phyloP scores from a whole-genome alignment of 2,113 vertebrate species.

The Alouatta palliata region DNA sequence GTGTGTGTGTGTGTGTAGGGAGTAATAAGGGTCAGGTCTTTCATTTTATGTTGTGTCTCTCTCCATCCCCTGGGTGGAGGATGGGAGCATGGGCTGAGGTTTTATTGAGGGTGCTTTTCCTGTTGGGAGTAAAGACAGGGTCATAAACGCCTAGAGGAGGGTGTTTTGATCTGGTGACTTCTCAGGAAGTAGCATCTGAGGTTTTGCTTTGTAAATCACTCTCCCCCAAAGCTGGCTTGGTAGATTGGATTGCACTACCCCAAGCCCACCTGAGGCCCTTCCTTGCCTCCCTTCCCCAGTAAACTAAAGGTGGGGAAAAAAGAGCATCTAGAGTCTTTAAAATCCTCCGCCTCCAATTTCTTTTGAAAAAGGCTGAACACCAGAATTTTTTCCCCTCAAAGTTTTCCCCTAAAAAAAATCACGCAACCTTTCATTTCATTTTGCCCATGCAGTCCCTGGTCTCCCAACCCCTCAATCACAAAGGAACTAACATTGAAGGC shows the following conservation, averaged over 20 bases:
- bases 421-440: not conserved
- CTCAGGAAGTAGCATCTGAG: constrained; percentile 79
- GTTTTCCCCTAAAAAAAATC: not conserved
- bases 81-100: constrained; percentile 45
- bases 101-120: constrained; percentile 81
- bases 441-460: not conserved
- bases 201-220: constrained; percentile 81
- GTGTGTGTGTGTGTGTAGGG: not conserved
- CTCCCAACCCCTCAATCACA: not conserved
- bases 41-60: constrained; percentile 39
- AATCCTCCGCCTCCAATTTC: not conserved
- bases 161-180: constrained; percentile 81
- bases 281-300: constrained; percentile 2
- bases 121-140: constrained; percentile 67
- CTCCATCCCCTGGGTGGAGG: constrained; percentile 18
- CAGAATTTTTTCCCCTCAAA: not conserved
- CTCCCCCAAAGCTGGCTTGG: constrained; percentile 45
- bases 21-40: constrained; percentile 45
- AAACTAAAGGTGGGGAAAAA: constrained; percentile 45
- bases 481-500: not conserved
- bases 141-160: constrained; percentile 81
- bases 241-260: constrained; percentile 72
- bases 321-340: not conserved
- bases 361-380: not conserved
- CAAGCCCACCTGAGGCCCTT: constrained; percentile 56